Evolutionary conservation across 2,797 vertebrate genomes (phyloP), one percentile per base, ranked within the genome.

Genomic region (Phaenicophaeus curvirostris): DNA sequence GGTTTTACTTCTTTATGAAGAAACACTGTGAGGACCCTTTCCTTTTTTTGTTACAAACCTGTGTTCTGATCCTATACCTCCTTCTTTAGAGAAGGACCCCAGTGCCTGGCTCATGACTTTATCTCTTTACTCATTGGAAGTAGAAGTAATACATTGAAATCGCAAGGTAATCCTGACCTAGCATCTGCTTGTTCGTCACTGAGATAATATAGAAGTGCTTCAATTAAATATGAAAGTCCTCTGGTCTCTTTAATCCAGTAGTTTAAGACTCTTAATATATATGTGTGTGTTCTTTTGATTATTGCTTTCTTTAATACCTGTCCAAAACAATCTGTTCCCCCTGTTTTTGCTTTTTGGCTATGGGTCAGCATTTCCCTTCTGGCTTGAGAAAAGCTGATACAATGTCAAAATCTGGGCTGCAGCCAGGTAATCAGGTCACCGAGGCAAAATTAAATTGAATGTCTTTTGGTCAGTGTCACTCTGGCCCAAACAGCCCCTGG

Each of bases 401-500:
- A 69, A 37, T 20, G 2, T 69, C 54, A 75, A 65, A 85, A 72
- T 21, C 73, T 76, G 83, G 61, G 46, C 65, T 68, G 68, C 57
- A 91, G 91, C 42, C 80, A 91, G 69, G 50, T 86, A 58, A 50
- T 83, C 63, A 42, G 79, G 93, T 80, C 93, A 93, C n/a, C 1
- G 5, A 91, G 51, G 77, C 46, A 88, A 90, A 93, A 95, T 50
- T 59, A 76, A 84, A 62, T 69, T 79, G 27, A 76, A 13, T 66
- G n/a, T 3, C 55, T 63, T 73, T 75, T 0, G 1, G 46, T 35
- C 93, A 33, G 67, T 67, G 94, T 90, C 73, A 54, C 85, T 51
- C 11, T 51, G 82, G 33, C 75, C 79, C 0, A 0, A 53, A 35
- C 13, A 69, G 51, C 23, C 3, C 8, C 58, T 0, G 1, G 21